These are phyloP conservation scores for Rhaphigaster nebulosa DNA, from an alignment of 2,888 invertebrate genomes.

Conservation along the genomic window DNA sequence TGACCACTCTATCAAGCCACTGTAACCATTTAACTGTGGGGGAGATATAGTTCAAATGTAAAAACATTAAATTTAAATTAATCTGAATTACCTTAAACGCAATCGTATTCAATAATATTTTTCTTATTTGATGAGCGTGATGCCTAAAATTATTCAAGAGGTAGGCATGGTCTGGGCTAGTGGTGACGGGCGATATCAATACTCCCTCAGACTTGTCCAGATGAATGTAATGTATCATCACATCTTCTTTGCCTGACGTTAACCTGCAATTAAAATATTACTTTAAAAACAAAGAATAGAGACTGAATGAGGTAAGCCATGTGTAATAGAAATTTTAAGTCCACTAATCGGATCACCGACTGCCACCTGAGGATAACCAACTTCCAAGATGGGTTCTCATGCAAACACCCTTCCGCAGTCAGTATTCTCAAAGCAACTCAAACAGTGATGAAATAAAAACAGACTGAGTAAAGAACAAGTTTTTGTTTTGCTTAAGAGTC, in stretches of 20 bases:
- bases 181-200: constrained; percentile 70
- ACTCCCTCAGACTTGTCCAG: constrained; percentile 81
- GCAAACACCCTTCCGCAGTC: no score
- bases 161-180: constrained; percentile 66
- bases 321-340: neutral
- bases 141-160: constrained; percentile 80
- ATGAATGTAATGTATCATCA: constrained; percentile 82
- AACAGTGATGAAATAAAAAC: no score
- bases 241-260: constrained; percentile 80
- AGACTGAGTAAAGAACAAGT: no score
- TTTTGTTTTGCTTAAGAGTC: no score
- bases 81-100: constrained; percentile 70
- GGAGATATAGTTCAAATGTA: no score
- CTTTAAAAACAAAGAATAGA: neutral
- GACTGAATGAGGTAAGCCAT: neutral
- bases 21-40: no score
- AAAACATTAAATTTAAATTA: neutral
- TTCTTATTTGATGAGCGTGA: constrained; percentile 81
- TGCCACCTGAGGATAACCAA: no score
- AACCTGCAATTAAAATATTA: constrained; percentile 69
- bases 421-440: no score
- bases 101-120: constrained; percentile 79
- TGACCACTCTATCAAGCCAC: no score
- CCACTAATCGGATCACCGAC: neutral
- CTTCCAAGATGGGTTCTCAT: neutral